A percentile compares a stretch with the other conserved stretches of the same genome.
phyloP scores from a whole-genome alignment of 1,140 invertebrate species.

The Rhopalosiphum maidis region DNA sequence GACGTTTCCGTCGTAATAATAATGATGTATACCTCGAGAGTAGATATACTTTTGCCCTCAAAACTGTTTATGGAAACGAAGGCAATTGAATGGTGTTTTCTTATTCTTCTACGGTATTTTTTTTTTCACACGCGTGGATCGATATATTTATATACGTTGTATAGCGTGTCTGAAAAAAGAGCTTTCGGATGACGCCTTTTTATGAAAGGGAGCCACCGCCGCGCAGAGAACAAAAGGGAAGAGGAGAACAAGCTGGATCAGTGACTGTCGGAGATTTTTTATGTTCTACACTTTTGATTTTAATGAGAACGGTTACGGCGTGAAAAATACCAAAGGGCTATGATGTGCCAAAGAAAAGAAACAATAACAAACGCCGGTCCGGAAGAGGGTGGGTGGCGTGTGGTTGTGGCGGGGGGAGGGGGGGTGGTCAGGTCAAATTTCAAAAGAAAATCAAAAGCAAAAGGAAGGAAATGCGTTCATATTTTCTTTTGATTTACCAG shows the following conservation, averaged over 20 bases:
- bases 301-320: constrained; percentile 53
- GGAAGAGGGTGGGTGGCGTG: too few relatives aligned
- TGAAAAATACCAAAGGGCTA: neutral
- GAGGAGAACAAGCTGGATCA: constrained; percentile 38
- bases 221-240: constrained; percentile 47
- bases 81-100: constrained; percentile 36
- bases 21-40: constrained; percentile 37
- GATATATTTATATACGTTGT: neutral
- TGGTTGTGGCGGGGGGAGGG: too few relatives aligned
- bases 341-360: neutral
- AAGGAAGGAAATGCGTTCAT: neutral
- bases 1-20: constrained; percentile 41
- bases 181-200: constrained; percentile 37
- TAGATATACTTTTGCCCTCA: constrained; percentile 16
- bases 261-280: constrained; percentile 31
- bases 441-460: constrained; percentile 38
- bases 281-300: constrained; percentile 40
- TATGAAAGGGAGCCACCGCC: neutral
- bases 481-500: constrained; percentile 27
- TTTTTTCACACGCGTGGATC: neutral
- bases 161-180: neutral
- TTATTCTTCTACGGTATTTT: neutral
- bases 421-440: constrained; percentile 9
- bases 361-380: neutral
- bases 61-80: constrained; percentile 56